Evolutionary conservation across 1,140 invertebrate species (phyloP).

Genomic region (Thaumetopoea pityocampa): DNA sequence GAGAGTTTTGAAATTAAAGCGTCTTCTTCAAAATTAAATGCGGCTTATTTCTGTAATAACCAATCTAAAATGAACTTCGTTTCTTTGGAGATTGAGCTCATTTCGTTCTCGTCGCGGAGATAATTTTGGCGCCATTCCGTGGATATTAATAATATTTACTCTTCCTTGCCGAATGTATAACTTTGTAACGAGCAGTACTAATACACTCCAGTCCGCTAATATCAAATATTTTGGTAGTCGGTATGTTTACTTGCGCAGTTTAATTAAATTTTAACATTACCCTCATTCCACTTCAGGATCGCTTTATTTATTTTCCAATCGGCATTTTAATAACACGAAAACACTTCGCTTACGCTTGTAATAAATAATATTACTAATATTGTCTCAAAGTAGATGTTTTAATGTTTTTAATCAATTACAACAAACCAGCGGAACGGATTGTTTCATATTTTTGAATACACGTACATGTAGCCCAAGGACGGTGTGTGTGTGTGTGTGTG

Average conservation of each 20-base stretch:
- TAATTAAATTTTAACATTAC: conserved; percentile 17
- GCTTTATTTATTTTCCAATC: no score
- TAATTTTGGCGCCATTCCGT: conserved; percentile 1
- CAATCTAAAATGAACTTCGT: neutral
- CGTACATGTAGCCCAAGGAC: no score
- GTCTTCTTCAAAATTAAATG: conserved; percentile 8
- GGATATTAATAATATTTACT: conserved; percentile 11
- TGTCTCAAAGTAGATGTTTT: no score
- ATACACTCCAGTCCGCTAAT: conserved; percentile 11
- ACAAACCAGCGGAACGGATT: no score
- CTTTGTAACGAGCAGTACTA: conserved; percentile 6
- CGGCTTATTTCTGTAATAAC: neutral
- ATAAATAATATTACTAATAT: no score
- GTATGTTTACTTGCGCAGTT: conserved; percentile 7
- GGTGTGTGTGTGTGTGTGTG: no score
- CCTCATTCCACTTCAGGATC: no score
- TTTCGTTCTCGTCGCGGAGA: neutral
- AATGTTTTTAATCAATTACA: no score
- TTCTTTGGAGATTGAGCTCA: neutral
- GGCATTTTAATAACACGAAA: no score
- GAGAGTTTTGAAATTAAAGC: conserved; percentile 11
- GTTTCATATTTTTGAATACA: no score
- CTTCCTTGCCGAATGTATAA: conserved; percentile 1
- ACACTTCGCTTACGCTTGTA: no score
- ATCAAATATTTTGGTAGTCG: conserved; percentile 7